Base-by-base conservation (phyloP, 2,113 vertebrate genomes). In the Copsychus sechellarum region DNA sequence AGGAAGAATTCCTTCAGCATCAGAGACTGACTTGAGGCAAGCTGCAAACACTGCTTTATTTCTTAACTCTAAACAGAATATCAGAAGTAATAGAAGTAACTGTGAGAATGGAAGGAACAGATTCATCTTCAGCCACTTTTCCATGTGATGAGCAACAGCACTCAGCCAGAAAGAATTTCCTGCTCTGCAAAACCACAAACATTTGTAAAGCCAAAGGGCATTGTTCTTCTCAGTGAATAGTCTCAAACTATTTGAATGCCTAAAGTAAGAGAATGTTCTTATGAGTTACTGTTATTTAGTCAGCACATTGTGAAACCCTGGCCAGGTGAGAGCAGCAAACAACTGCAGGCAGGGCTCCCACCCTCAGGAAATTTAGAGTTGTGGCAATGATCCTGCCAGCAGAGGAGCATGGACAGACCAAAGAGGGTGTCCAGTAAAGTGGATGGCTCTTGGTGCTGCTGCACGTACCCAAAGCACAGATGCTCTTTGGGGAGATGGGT, bases 91-190 rank as follows among this genome's bases (percentile, higher is more conserved):
- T 94, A 85, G 94, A 96, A 73, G 70, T 84, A 83, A 60, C 58
- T 96, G 85, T 84, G 90, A 95, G 94, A 96, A 91, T 94, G 23
- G 69, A 88, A 85, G 65, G 71, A 92, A 83, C 84, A 93, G 84
- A 95, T 92, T 95, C 86, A 86, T 94, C 88, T 95, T 89, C 67
- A 81, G 91, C 88, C 81, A 50, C 92, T 85, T 96, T 81, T 95
- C 72, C 81, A 90, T 90, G 71, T 61, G 93, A 95, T 91, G 92
- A 91, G 81, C 96, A 88, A 73, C 31, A 92, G 53, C 31, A 54
- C 82, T 97, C 94, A 76, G 81, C 86, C 95, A 95, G 91, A 95
- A 97, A 96, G 81, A 77, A 53, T 92, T 97, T 98, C 97, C 97
- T 96, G 81, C 82, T 83, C 42, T 79, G 86, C 88, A 94, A 96